Evolutionary conservation across 2,113 vertebrate genomes (phyloP).

Genomic region (Psephotus haematonotus): DNA sequence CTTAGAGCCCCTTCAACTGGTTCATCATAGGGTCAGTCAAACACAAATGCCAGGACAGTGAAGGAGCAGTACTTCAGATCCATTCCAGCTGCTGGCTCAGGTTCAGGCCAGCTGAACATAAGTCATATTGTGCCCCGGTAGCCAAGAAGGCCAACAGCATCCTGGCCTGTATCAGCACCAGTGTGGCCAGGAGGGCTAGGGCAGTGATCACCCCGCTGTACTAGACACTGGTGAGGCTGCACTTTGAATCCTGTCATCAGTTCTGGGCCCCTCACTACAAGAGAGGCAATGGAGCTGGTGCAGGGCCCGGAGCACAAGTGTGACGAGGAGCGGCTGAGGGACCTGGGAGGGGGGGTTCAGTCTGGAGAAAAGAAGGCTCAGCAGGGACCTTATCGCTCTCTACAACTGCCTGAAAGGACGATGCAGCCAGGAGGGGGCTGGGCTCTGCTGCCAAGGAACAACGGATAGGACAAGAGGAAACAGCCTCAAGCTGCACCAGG

Average conservation of each 20-base stretch:
- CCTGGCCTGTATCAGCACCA: neutral
- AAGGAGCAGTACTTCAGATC: neutral
- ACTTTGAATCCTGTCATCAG: neutral
- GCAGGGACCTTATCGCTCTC: neutral
- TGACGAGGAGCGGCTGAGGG: neutral
- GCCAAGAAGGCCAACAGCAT: neutral
- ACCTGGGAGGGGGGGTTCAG: neutral
- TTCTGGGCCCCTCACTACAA: neutral
- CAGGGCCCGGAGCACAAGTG: neutral
- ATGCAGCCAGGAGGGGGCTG: neutral
- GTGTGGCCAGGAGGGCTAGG: neutral
- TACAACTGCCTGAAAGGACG: neutral
- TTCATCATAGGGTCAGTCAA: neutral
- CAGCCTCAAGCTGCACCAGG: neutral
- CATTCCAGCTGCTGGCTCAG: neutral
- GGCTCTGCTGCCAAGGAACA: neutral
- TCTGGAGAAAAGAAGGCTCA: neutral
- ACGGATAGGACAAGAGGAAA: neutral
- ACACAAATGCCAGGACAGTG: neutral
- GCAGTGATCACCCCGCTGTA: neutral
- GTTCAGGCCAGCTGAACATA: neutral
- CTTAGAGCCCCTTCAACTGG: neutral
- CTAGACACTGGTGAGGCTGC: neutral
- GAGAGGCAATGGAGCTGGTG: neutral
- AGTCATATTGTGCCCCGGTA: neutral